Evolutionary conservation across 2,888 invertebrate genomes (phyloP), one percentile per base, ranked within the genome.

Genomic region (Orchesella flavescens): DNA sequence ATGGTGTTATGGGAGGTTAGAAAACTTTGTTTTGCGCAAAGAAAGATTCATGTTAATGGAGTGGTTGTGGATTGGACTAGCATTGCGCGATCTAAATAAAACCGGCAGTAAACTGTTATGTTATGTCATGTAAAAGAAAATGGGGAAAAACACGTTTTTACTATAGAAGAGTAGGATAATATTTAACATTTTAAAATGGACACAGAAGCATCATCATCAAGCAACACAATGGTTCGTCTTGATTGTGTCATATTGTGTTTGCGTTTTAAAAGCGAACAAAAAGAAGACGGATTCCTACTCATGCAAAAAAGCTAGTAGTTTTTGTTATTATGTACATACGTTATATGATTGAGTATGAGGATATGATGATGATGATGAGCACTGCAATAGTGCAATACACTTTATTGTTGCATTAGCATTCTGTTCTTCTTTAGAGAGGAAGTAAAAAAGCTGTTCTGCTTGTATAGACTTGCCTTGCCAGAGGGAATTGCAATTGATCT

Each of bases 1-100:
- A 7, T 34, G 7, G 34, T 34, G 34, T n/a, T n/a, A n/a, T n/a
- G n/a, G n/a, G n/a, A 7, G 34, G 34, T 34, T 34, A 34, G 34
- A 34, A 34, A 34, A 34, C 34, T 34, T 34, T 34, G 34, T 34
- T 34, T 34, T 34, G 34, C 34, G 34, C n/a, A n/a, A n/a, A n/a
- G n/a, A n/a, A n/a, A n/a, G n/a, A n/a, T n/a, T n/a, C n/a, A n/a
- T n/a, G n/a, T n/a, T n/a, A n/a, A n/a, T n/a, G n/a, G n/a, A n/a
- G n/a, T n/a, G n/a, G n/a, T 53, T n/a, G n/a, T n/a, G n/a, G n/a
- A n/a, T n/a, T n/a, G 46, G 46, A 46, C 9, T 13, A 46, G 7
- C 46, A 53, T n/a, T 72, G 72, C n/a, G 13, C 63, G 74, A 65
- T 75, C 74, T 75, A 75, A 75, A 75, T 65, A 61, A 75, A 75